Evolutionary conservation across 64 coral and sea anemone genomes (phyloP).

Genomic region (Stichodactyla mertensii): DNA sequence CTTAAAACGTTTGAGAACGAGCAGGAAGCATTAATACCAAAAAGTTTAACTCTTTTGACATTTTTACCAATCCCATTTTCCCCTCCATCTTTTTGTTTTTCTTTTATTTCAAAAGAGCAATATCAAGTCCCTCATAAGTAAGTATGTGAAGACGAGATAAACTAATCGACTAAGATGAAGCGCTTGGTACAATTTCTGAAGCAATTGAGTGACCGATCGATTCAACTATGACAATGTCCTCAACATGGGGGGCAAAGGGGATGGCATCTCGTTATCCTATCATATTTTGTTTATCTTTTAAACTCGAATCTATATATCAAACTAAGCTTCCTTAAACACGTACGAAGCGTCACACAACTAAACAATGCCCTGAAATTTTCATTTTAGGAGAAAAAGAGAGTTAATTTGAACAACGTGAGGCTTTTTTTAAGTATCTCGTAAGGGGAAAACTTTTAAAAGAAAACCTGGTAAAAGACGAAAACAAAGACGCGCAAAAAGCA

Average conservation of each 20-base stretch:
- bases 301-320: background rate
- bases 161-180: background rate
- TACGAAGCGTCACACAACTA: background rate
- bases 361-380: background rate
- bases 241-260: background rate
- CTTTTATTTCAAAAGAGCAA: no score
- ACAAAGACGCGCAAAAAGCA: background rate
- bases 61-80: no score
- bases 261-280: background rate
- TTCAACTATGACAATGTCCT: background rate
- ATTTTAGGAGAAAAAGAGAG: background rate
- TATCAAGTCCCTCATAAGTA: no score
- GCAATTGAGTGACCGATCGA: background rate
- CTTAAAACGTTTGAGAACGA: no score
- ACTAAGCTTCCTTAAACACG: background rate
- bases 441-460: background rate
- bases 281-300: background rate
- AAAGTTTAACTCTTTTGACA: no score
- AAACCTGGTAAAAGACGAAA: background rate
- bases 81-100: no score
- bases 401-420: background rate
- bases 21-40: no score
- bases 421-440: background rate
- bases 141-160: background rate
- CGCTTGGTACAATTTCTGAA: background rate